A percentile compares a stretch with the other conserved stretches of the same genome.
phyloP scores from a whole-genome alignment of 1,140 invertebrate genomes.

The Ectropis grisescens region DNA sequence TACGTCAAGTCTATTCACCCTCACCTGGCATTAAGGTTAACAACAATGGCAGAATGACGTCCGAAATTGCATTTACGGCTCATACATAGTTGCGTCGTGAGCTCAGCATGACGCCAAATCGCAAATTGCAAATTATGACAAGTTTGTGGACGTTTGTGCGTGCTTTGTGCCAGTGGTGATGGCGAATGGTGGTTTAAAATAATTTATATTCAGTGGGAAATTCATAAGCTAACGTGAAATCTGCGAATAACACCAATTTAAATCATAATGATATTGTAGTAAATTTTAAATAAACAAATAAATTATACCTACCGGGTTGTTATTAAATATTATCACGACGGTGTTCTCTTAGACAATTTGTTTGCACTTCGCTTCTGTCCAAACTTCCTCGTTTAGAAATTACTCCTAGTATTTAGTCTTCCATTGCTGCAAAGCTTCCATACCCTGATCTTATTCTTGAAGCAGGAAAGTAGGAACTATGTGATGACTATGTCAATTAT shows the following conservation, averaged over 20 bases:
- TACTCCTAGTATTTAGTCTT: conserved; percentile 24
- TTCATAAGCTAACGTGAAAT: too few species aligned
- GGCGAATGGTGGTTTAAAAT: too few species aligned
- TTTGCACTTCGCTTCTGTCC: conserved; percentile 36
- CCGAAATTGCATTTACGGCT: too few species aligned
- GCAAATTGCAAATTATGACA: too few species aligned
- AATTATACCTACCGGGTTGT: conserved; percentile 25
- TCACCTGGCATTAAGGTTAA: too few species aligned
- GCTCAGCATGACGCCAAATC: too few species aligned
- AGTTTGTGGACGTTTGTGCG: too few species aligned
- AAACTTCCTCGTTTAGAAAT: conserved; percentile 5
- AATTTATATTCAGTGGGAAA: too few species aligned
- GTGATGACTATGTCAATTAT: conserved; percentile 70
- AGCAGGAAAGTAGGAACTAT: conserved; percentile 58
- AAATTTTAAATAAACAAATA: conserved; percentile 33
- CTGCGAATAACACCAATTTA: conserved; percentile 54
- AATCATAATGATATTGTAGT: conserved; percentile 37
- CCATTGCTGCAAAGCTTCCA: conserved; percentile 6
- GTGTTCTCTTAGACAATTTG: conserved; percentile 27
- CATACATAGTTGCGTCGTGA: too few species aligned
- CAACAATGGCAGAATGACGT: too few species aligned
- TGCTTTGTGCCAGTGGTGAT: too few species aligned
- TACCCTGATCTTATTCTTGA: conserved; percentile 34
- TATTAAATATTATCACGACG: conserved; percentile 35
- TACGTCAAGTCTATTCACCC: too few species aligned